phyloP scores from a whole-genome alignment of 64 coral and sea anemone genomes.

The Pachyseris speciosa region DNA sequence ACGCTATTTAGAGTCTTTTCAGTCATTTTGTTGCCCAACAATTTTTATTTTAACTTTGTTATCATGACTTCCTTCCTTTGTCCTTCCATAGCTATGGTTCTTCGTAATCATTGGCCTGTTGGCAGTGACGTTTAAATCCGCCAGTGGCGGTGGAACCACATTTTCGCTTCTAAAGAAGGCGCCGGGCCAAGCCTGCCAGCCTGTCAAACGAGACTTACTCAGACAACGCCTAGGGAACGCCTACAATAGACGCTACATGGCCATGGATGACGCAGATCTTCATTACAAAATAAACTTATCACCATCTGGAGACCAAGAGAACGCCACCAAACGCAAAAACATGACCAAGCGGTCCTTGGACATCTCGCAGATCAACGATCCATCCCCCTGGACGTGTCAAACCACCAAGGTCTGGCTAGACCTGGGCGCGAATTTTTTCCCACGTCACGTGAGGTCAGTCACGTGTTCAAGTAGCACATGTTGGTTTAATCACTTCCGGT shows the following conservation, averaged over 20 bases:
- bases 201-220: slow-evolving; percentile 71
- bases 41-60: background rate
- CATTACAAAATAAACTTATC: background rate
- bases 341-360: slow-evolving; percentile 26
- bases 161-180: background rate
- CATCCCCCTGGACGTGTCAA: slow-evolving; percentile 78
- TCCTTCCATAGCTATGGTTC: slow-evolving; percentile 2
- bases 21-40: no score
- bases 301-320: background rate
- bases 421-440: slow-evolving; percentile 66
- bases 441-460: slow-evolving; percentile 59
- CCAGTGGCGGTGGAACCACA: background rate
- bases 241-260: slow-evolving; percentile 84
- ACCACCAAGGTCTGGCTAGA: slow-evolving; percentile 56
- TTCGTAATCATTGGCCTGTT: background rate
- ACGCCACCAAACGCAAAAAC: slow-evolving; percentile 21
- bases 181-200: slow-evolving; percentile 8
- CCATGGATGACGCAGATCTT: slow-evolving; percentile 42
- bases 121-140: background rate
- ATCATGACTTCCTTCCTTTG: background rate
- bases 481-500: slow-evolving; percentile 74
- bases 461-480: slow-evolving; percentile 56
- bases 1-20: no score
- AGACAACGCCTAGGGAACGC: slow-evolving; percentile 57
- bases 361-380: slow-evolving; percentile 13